These are phyloP conservation scores for Macrophya annulata DNA, from an alignment of 2,888 invertebrate genomes.

Conservation along the genomic window DNA sequence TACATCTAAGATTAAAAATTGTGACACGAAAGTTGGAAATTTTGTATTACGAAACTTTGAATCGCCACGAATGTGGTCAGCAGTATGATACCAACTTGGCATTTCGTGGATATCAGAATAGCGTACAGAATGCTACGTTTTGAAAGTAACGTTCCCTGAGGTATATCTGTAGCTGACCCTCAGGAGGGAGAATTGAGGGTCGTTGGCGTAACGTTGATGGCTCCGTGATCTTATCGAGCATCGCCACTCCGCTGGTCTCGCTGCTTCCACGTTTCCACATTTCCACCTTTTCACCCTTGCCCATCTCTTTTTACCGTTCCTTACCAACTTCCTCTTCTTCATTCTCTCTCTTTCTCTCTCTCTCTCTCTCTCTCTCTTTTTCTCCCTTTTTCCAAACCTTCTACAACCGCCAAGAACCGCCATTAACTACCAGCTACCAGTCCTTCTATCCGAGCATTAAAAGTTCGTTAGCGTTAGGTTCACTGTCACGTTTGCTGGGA, in stretches of 20 bases:
- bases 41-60: not conserved
- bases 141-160: not conserved
- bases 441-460: conserved; percentile 41
- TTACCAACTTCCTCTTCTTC: not conserved
- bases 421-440: conserved; percentile 27
- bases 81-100: not conserved
- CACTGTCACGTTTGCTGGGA: conserved; percentile 29
- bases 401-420: not conserved
- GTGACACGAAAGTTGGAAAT: not conserved
- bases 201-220: conserved; percentile 42
- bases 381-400: not conserved
- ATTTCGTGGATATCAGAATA: conserved; percentile 6
- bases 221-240: conserved; percentile 48
- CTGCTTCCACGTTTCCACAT: conserved; percentile 9
- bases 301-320: conserved; percentile 41
- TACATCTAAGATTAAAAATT: not conserved
- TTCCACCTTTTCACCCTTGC: not conserved
- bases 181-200: conserved; percentile 27
- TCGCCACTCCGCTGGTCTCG: conserved; percentile 16
- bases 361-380: conserved; percentile 41
- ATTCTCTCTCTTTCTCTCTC: conserved; percentile 8
- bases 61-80: not conserved
- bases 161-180: conserved; percentile 38
- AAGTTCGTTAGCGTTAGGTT: conserved; percentile 45
- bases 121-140: conserved; percentile 16